These are phyloP conservation scores for Craseonycteris thonglongyai DNA, from an alignment of 2,113 vertebrate species.

Conservation along the genomic window DNA sequence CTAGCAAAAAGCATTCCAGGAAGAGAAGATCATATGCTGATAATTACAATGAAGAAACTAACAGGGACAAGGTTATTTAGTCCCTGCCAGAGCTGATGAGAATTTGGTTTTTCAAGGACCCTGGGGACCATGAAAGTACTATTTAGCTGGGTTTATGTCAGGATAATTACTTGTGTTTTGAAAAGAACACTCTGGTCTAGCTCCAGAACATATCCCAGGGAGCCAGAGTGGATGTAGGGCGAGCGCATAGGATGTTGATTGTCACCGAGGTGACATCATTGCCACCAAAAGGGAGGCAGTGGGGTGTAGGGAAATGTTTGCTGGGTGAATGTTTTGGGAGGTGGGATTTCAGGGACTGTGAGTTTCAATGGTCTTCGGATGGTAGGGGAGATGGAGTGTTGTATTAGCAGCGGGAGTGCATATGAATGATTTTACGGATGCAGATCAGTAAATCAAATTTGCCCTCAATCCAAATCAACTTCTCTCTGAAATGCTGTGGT, in stretches of 20 bases:
- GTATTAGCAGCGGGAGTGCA: accelerated
- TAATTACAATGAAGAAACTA: neutral
- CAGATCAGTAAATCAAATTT: neutral
- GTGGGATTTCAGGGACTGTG: neutral
- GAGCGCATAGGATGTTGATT: neutral
- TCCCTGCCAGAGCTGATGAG: neutral
- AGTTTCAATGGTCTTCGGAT: neutral
- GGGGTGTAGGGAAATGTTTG: neutral
- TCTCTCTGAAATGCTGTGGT: neutral
- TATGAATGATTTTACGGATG: neutral
- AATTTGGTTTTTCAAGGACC: neutral
- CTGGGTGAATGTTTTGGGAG: neutral
- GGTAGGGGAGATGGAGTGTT: neutral
- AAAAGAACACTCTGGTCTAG: neutral
- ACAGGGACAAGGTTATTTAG: neutral
- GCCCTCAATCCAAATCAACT: neutral
- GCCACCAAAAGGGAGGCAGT: neutral
- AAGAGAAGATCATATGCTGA: neutral
- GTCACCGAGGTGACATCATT: neutral
- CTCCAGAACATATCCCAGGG: neutral
- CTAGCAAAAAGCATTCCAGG: neutral
- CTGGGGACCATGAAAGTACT: neutral
- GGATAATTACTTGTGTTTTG: neutral
- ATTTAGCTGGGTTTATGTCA: neutral
- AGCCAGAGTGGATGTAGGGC: neutral